These are phyloP conservation scores for Ceratosolen solmsi DNA, from an alignment of 1,140 invertebrate species.

Conservation along the genomic window DNA sequence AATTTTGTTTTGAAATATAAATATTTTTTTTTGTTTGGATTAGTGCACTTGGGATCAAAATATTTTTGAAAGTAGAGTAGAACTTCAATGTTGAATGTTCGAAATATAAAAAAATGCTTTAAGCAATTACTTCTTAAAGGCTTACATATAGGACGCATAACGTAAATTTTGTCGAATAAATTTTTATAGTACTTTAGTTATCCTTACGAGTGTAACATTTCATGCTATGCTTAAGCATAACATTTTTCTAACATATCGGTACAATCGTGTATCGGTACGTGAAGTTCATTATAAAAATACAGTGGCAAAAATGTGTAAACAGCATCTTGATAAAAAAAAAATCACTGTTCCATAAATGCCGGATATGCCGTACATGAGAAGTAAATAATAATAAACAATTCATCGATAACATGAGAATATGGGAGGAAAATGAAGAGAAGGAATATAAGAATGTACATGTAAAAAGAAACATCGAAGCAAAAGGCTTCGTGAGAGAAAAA, in stretches of 20 bases:
- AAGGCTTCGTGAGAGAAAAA: too few relatives aligned
- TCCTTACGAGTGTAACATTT: neutral
- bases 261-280: neutral
- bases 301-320: neutral
- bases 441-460: neutral
- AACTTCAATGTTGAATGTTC: slow-evolving; percentile 1
- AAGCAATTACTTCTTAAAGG: neutral
- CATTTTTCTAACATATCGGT: neutral
- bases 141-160: neutral
- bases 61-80: neutral
- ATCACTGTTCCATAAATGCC: neutral
- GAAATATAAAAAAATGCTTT: neutral
- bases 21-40: too few relatives aligned
- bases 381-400: neutral
- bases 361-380: neutral
- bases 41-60: neutral
- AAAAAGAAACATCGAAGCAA: neutral
- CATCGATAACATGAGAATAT: neutral
- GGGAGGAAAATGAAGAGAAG: neutral
- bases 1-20: neutral
- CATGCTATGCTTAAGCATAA: neutral
- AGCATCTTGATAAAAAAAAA: neutral
- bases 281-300: neutral
- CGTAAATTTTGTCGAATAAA: slow-evolving; percentile 19
- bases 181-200: neutral